phyloP scores from a whole-genome alignment of 2,888 invertebrate genomes.

The Hetaerina titia region DNA sequence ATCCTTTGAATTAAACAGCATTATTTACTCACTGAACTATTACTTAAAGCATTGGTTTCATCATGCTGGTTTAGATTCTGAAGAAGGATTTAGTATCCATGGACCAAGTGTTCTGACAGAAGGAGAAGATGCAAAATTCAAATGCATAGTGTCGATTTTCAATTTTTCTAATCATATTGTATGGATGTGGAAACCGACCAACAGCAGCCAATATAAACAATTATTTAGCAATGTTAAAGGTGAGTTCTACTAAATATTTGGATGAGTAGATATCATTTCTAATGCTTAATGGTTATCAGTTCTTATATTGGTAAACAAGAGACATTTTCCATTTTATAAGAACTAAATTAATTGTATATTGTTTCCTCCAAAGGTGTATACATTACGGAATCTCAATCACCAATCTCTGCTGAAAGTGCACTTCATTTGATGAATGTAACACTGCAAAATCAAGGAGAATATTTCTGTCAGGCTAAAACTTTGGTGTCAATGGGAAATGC shows the following conservation, averaged over 20 bases:
- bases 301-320: not conserved
- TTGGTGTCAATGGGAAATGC: not conserved
- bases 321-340: too few species aligned
- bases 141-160: not conserved
- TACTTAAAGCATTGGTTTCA: too few species aligned
- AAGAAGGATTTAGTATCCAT: not conserved
- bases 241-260: not conserved
- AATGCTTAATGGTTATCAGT: not conserved
- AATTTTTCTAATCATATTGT: not conserved
- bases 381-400: slow-evolving; percentile 9
- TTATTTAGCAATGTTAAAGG: not conserved
- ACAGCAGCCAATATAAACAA: not conserved
- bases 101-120: not conserved
- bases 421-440: not conserved
- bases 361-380: not conserved
- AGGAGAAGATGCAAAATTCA: not conserved
- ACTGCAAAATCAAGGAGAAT: not conserved
- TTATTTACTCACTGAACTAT: too few species aligned
- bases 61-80: not conserved
- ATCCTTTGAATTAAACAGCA: too few species aligned
- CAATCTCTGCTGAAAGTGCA: not conserved
- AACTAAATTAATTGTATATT: not conserved
- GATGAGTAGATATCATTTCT: not conserved
- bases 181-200: not conserved
- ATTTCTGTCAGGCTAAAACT: not conserved